Base-by-base conservation (phyloP, 1,140 invertebrate species). In the Aphelinus certus region DNA sequence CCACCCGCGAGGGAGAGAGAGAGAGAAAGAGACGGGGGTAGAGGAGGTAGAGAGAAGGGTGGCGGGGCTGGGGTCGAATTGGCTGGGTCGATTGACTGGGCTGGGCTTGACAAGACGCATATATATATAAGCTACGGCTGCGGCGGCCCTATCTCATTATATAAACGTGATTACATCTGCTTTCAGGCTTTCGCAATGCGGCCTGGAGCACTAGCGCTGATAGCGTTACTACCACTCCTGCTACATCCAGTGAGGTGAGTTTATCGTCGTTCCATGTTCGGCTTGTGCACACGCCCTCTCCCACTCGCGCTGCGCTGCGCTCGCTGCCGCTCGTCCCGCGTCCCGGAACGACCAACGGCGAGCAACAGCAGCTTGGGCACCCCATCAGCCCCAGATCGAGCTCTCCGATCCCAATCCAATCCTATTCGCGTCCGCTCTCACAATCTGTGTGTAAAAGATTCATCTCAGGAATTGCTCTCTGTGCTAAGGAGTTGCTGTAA, bases 181-280 rank as follows among this genome's bases (percentile, higher is more conserved):
- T 87, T 87, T 81, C 81, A 88, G 87, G 87, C 86, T 84, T 82
- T 84, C 84, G 86, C 85, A 83, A 88, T 88, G 86, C 84, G 86
- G 87, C 86, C 85, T 87, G 87, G 86, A 87, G 86, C 83, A 83
- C 82, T 86, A 83, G 80, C 83, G 79, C 81, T 87, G 79, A 82
- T 87, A 84, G 83, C 81, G 83, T 84, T 88, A 85, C 83, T 88
- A 80, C 82, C 83, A 83, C 70, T 82, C 78, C 81, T 86, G 78
- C 81, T 86, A 79, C 83, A 87, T 83, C 82, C 80, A 75, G 81
- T 81, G 81, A 87, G 86, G 87, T 88, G 79, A 81, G 84, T 84
- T 76, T 78, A 78, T 78, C 72, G 65, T 53, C 67, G 71, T 73
- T 67, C 46, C 26, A 26, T 26, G 26, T 26, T 26, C 26, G 26